phyloP scores from a whole-genome alignment of 2,888 invertebrate genomes.

The Sturmia bella region DNA sequence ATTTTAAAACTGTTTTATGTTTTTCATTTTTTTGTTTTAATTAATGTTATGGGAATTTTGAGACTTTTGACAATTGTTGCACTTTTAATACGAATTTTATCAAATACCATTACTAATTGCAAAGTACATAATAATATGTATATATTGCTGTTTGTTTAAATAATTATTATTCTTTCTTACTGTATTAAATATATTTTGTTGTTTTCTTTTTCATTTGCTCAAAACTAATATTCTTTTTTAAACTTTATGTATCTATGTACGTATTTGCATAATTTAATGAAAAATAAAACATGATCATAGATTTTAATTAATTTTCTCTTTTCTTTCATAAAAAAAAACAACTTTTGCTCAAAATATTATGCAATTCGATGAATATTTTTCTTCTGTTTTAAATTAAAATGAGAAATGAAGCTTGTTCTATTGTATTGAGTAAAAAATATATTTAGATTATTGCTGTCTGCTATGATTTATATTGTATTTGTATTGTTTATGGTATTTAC shows the following conservation, averaged over 20 bases:
- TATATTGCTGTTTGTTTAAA: conserved; percentile 55
- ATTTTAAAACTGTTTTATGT: conserved; percentile 27
- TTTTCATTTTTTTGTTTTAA: conserved; percentile 8
- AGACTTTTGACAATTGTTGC: conserved; percentile 62
- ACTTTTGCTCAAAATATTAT: conserved; percentile 7
- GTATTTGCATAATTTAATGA: conserved; percentile 31
- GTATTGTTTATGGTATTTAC: conserved; percentile 60
- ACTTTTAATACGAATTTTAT: conserved; percentile 23
- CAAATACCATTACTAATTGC: conserved; percentile 55
- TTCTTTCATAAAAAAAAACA: conserved; percentile 6
- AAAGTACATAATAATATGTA: conserved; percentile 54
- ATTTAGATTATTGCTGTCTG: conserved; percentile 25
- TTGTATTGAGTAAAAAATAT: conserved; percentile 12
- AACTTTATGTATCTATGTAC: conserved; percentile 49
- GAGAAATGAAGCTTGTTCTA: not conserved
- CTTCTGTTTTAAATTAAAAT: conserved; percentile 12
- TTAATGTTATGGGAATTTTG: conserved; percentile 28
- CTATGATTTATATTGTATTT: conserved; percentile 10
- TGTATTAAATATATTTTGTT: conserved; percentile 18
- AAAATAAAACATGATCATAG: conserved; percentile 13
- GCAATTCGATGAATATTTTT: conserved; percentile 34
- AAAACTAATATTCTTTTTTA: conserved; percentile 27
- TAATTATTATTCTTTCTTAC: conserved; percentile 27
- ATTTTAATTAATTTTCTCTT: conserved; percentile 9
- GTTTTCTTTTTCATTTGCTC: conserved; percentile 6